Evolutionary conservation across 2,797 vertebrate genomes (phyloP).

Genomic region (Coilia nasus): DNA sequence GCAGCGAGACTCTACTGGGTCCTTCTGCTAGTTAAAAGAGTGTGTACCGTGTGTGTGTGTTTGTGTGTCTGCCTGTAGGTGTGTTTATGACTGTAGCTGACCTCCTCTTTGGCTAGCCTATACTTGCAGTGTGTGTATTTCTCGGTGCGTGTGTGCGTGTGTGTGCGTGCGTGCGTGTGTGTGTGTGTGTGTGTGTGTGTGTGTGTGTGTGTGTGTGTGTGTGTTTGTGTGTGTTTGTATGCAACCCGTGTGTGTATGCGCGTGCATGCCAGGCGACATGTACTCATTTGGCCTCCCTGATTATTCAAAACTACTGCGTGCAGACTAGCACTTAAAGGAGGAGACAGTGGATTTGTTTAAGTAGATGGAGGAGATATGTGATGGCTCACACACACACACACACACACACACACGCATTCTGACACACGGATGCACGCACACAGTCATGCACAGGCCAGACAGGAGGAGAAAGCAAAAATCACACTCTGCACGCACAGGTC

Average conservation of each 20-base stretch:
- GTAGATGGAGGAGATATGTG: background rate
- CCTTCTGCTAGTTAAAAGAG: slow-evolving; percentile 28
- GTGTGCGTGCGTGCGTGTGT: slow-evolving; percentile 1
- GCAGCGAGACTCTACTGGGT: slow-evolving; percentile 36
- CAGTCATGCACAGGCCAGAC: too few species aligned
- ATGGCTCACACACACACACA: background rate
- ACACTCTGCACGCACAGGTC: background rate
- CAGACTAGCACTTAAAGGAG: background rate
- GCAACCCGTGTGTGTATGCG: slow-evolving; percentile 21
- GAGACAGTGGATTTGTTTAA: slow-evolving; percentile 12
- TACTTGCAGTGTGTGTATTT: background rate
- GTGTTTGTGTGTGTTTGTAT: slow-evolving; percentile 16
- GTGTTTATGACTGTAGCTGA: background rate
- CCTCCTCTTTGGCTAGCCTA: too few species aligned
- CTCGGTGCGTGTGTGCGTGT: background rate
- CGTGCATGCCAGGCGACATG: background rate
- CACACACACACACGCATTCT: background rate
- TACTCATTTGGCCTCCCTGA: slow-evolving; percentile 36
- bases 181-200: slow-evolving; percentile 58
- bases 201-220: slow-evolving; percentile 25
- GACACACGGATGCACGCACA: background rate
- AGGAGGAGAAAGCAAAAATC: too few species aligned
- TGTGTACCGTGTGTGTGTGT: slow-evolving; percentile 32
- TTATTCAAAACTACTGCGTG: background rate
- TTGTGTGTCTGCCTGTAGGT: background rate